Conservation (phyloP, 2,888 invertebrate species). For the Nesidiocoris tenuis region DNA sequence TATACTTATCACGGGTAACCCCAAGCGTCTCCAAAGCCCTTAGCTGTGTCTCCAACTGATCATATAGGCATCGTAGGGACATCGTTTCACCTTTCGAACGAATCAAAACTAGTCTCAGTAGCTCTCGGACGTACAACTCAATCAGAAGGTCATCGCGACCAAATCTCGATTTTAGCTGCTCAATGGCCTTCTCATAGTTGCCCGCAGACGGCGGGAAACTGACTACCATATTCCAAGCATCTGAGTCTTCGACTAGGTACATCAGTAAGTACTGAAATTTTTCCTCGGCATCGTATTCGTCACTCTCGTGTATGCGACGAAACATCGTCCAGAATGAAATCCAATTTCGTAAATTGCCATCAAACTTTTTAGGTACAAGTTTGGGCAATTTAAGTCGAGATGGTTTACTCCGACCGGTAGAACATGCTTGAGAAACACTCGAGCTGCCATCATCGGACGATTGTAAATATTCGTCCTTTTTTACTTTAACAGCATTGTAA, state of each 20-base stretch:
- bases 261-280: constrained; percentile 49
- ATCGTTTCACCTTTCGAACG: constrained; percentile 46
- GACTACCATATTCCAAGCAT: constrained; percentile 47
- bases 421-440: background rate
- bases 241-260: constrained; percentile 37
- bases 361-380: constrained; percentile 49
- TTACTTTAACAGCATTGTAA: background rate
- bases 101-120: constrained; percentile 51
- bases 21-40: constrained; percentile 51
- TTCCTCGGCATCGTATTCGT: constrained; percentile 21
- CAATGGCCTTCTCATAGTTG: constrained; percentile 51
- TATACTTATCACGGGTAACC: constrained; percentile 51
- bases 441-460: background rate
- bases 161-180: constrained; percentile 47
- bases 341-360: constrained; percentile 50
- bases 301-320: constrained; percentile 21
- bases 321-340: constrained; percentile 50
- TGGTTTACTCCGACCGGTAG: background rate
- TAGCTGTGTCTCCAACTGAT: constrained; percentile 51
- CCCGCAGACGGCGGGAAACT: constrained; percentile 42
- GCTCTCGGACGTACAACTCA: constrained; percentile 50
- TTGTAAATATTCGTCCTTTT: background rate
- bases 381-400: constrained; percentile 24
- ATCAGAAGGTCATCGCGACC: constrained; percentile 51
- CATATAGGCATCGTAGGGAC: constrained; percentile 48